Conservation (phyloP, 2,113 vertebrate genomes). For the Mirza zaza region DNA sequence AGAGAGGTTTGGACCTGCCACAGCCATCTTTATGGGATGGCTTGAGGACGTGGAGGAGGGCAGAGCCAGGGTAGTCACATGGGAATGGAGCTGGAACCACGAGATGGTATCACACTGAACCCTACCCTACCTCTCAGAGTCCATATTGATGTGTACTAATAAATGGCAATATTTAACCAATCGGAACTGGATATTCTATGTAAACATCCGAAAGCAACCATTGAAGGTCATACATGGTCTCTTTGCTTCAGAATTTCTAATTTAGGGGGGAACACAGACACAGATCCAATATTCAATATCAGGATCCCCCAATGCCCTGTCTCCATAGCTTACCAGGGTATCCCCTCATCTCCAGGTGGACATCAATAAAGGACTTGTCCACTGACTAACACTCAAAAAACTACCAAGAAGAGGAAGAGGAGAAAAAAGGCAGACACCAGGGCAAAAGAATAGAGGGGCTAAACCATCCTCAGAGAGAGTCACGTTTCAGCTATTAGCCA, state of each 20-base stretch:
- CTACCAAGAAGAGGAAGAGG: neutral
- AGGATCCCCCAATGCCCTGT: neutral
- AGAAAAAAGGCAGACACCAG: neutral
- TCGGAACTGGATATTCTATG: neutral
- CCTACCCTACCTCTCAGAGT: neutral
- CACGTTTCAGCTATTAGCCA: neutral
- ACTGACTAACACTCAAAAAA: neutral
- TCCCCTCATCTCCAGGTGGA: neutral
- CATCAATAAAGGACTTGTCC: neutral
- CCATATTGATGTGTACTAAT: neutral
- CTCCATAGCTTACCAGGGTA: neutral
- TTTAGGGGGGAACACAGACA: neutral
- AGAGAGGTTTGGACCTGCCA: neutral
- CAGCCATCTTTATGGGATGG: neutral
- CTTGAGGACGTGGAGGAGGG: neutral
- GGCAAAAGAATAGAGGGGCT: neutral
- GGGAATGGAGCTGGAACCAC: neutral
- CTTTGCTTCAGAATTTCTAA: neutral
- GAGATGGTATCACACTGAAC: rapidly evolving
- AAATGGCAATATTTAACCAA: neutral
- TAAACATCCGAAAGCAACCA: neutral
- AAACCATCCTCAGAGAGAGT: neutral
- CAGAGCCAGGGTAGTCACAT: neutral
- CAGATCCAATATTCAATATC: neutral
- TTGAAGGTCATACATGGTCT: neutral